Evolutionary conservation across 2,888 invertebrate genomes (phyloP).

Genomic region (Drosophila histrio): DNA sequence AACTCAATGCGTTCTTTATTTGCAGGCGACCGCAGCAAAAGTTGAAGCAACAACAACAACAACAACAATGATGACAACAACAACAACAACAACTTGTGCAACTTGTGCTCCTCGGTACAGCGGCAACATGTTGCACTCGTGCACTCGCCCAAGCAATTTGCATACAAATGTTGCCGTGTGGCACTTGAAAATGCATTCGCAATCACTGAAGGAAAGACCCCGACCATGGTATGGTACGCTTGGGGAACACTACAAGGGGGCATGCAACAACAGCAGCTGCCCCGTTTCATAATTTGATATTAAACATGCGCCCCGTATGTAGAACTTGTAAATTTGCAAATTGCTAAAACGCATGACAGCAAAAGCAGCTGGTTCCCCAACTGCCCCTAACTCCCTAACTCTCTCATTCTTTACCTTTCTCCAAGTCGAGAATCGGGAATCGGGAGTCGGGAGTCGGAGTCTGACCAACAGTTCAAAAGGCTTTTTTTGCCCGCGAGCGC

Average conservation of each 20-base stretch:
- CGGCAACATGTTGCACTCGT: constrained; percentile 75
- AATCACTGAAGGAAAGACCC: constrained; percentile 50
- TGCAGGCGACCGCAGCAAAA: constrained; percentile 66
- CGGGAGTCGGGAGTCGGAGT: constrained; percentile 6
- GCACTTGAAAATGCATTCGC: constrained; percentile 68
- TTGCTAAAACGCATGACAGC: constrained; percentile 75
- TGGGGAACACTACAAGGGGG: neutral
- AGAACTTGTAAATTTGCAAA: constrained; percentile 79
- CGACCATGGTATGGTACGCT: neutral
- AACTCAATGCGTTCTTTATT: constrained; percentile 81
- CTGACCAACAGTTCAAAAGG: constrained; percentile 35
- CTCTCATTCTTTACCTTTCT: neutral
- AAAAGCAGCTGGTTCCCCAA: constrained; percentile 35
- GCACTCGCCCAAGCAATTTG: constrained; percentile 71
- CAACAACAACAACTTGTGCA: constrained; percentile 16
- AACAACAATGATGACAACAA: constrained; percentile 7
- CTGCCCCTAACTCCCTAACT: neutral
- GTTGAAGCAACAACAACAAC: constrained; percentile 15
- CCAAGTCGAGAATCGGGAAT: neutral
- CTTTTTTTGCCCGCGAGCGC: constrained; percentile 54
- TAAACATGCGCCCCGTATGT: constrained; percentile 70
- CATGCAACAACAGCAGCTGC: constrained; percentile 44
- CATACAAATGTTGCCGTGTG: constrained; percentile 78
- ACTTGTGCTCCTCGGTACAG: constrained; percentile 12
- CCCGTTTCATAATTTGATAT: constrained; percentile 74